Conservation (phyloP, 2,113 vertebrate genomes). For the Lepus americanus region DNA sequence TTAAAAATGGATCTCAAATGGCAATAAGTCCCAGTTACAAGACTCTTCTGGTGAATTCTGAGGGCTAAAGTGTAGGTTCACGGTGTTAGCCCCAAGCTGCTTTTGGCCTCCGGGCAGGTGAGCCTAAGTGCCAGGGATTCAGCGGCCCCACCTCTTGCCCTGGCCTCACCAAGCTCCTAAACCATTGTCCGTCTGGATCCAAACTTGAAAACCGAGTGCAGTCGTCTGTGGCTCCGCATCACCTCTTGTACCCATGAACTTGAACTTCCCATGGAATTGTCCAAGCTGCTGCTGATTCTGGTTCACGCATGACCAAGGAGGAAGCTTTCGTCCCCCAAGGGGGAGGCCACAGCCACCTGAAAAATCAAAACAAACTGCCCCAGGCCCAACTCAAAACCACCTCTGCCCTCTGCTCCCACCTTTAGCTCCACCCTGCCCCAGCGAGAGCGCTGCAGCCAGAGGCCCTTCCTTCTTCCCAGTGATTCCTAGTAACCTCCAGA, state of each 20-base stretch:
- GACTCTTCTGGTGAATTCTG: conserved; percentile 80
- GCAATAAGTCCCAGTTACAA: conserved; percentile 74
- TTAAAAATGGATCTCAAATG: conserved; percentile 83
- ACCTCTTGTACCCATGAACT: background rate
- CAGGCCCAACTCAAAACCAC: background rate
- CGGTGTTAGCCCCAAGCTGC: conserved; percentile 5
- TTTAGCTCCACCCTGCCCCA: conserved; percentile 66
- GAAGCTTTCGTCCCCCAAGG: background rate
- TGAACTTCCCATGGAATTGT: background rate
- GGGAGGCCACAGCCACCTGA: background rate
- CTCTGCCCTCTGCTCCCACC: background rate
- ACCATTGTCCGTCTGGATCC: conserved; percentile 31
- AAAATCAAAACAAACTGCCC: conserved; percentile 20
- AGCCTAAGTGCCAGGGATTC: background rate
- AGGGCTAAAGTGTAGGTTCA: conserved; percentile 69
- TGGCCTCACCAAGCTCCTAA: background rate
- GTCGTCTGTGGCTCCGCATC: background rate
- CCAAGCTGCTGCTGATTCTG: background rate
- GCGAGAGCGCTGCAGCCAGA: conserved; percentile 82
- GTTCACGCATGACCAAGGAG: background rate
- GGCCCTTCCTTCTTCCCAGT: conserved; percentile 89
- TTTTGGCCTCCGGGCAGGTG: conserved; percentile 18
- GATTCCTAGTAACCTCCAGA: conserved; percentile 91
- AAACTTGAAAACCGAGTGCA: conserved; percentile 62
- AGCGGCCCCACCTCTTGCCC: background rate